These are phyloP conservation scores for Ditula angustiorana DNA, from an alignment of 2,888 invertebrate species.

Conservation along the genomic window DNA sequence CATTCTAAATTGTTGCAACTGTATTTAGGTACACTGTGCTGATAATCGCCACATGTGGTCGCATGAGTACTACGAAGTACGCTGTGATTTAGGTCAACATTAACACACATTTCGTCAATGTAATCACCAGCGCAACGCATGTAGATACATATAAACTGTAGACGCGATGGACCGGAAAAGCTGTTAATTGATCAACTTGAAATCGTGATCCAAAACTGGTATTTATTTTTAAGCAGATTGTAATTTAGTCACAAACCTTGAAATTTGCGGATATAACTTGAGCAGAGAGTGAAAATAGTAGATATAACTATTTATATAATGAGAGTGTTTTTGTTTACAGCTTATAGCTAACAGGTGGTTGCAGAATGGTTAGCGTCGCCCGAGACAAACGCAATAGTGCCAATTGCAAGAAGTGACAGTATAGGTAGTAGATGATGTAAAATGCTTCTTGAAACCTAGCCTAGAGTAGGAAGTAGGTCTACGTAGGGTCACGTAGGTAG, in stretches of 20 bases:
- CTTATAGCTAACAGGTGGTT: slow-evolving; percentile 14
- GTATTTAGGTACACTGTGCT: slow-evolving; percentile 5
- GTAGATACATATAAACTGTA: slow-evolving; percentile 12
- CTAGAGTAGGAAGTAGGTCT: no score
- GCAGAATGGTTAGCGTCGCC: no score
- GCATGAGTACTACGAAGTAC: neutral
- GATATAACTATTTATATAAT: neutral
- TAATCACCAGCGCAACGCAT: slow-evolving; percentile 28
- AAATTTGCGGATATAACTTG: neutral
- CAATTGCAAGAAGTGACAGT: slow-evolving; percentile 21
- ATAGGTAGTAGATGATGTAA: slow-evolving; percentile 40
- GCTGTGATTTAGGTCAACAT: slow-evolving; percentile 32
- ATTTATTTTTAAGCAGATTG: slow-evolving; percentile 1
- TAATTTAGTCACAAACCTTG: slow-evolving; percentile 2
- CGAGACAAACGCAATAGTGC: no score
- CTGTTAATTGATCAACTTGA: slow-evolving; percentile 18
- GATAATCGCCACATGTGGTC: slow-evolving; percentile 19
- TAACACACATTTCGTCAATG: slow-evolving; percentile 17
- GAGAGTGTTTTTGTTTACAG: neutral
- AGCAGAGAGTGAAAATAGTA: neutral
- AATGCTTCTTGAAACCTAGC: no score
- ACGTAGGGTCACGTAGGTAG: no score
- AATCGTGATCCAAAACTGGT: slow-evolving; percentile 15
- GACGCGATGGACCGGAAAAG: slow-evolving; percentile 21
- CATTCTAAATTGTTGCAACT: slow-evolving; percentile 9